Conservation (phyloP, 2,113 vertebrate species). For the Crocuta crocuta region DNA sequence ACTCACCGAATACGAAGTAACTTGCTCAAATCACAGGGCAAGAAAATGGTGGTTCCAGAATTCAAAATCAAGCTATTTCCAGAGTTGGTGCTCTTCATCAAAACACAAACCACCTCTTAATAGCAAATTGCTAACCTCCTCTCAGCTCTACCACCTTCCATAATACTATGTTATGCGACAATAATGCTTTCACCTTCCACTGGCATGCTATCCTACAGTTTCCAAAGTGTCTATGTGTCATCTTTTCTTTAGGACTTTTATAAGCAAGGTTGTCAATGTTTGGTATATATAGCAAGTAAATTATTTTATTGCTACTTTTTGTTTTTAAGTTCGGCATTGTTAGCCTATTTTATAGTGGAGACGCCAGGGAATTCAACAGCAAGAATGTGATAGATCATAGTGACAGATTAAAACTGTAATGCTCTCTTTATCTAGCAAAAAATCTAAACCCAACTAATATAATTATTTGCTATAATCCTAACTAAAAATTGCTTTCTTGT, state of each 20-base stretch:
- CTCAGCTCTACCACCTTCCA: background rate
- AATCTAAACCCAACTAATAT: background rate
- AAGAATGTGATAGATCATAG: constrained; percentile 1
- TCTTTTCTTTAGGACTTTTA: background rate
- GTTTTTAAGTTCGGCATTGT: background rate
- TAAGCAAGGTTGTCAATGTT: background rate
- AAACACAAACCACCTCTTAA: background rate
- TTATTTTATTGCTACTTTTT: background rate
- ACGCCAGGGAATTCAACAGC: background rate
- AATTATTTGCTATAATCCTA: constrained; percentile 36
- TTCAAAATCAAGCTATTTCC: background rate
- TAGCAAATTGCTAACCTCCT: background rate
- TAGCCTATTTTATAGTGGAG: background rate
- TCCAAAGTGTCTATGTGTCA: background rate
- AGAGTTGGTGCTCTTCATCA: background rate
- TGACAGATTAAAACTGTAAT: background rate
- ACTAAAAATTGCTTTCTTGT: background rate
- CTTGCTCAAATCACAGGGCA: background rate
- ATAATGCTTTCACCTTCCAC: background rate
- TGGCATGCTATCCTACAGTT: background rate
- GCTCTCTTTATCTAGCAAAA: background rate
- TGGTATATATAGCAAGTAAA: constrained; percentile 47
- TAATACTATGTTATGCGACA: background rate
- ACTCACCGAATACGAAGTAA: background rate
- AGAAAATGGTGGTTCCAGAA: background rate